These are phyloP conservation scores for Capitella teleta DNA, from an alignment of 1,140 invertebrate species.

Conservation along the genomic window DNA sequence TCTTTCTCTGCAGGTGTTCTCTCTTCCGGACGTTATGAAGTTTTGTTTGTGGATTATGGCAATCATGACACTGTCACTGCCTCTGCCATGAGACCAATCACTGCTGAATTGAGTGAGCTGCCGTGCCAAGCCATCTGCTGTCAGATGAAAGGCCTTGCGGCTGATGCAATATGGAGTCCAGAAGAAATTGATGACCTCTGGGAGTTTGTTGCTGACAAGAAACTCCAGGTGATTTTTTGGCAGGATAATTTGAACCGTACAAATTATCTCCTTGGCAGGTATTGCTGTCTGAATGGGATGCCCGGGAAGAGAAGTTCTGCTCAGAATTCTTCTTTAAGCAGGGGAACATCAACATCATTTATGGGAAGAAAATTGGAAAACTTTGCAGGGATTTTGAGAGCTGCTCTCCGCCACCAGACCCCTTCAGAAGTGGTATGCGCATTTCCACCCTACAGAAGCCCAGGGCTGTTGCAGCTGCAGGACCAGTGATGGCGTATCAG, in stretches of 20 bases:
- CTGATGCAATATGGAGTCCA: background rate
- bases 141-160: slow-evolving; percentile 43
- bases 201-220: slow-evolving; percentile 18
- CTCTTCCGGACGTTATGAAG: slow-evolving; percentile 50
- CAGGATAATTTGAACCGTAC: no score
- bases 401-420: no score
- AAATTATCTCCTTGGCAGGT: no score
- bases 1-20: slow-evolving; percentile 20
- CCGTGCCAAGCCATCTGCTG: slow-evolving; percentile 66
- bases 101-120: slow-evolving; percentile 49
- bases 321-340: no score
- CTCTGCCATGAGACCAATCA: slow-evolving; percentile 19
- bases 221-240: slow-evolving; percentile 30
- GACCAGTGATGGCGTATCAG: background rate
- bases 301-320: no score
- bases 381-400: no score
- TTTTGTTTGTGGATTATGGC: slow-evolving; percentile 73
- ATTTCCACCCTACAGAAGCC: no score
- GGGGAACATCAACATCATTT: no score
- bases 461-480: background rate
- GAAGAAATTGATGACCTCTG: background rate
- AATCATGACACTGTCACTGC: slow-evolving; percentile 46
- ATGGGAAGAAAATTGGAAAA: no score
- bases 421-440: no score
- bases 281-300: no score